A percentile compares a stretch with the other conserved stretches of the same genome.
Evolutionary conservation across 2,113 vertebrate species (phyloP).

Genomic region (Delphinus delphis): DNA sequence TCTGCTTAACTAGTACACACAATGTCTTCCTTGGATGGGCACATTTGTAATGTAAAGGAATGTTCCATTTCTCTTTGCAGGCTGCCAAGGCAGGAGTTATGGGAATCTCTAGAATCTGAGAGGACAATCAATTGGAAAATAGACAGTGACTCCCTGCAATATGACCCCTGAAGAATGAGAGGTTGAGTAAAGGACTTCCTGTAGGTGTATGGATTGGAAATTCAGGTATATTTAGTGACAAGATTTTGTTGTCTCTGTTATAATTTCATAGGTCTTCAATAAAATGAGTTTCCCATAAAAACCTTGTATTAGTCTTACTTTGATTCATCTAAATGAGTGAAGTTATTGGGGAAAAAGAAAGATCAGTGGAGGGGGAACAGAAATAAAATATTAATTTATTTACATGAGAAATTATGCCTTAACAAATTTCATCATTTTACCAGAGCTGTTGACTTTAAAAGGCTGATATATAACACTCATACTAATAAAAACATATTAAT

Average conservation of each 20-base stretch:
- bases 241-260: not conserved
- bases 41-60: not conserved
- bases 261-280: not conserved
- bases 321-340: not conserved
- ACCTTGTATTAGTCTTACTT: not conserved
- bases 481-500: not conserved
- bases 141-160: not conserved
- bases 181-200: not conserved
- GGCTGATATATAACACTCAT: not conserved
- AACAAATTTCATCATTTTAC: not conserved
- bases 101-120: not conserved
- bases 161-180: not conserved
- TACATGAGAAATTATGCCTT: not conserved
- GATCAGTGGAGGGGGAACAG: not conserved
- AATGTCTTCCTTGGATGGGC: not conserved
- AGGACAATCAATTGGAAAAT: not conserved
- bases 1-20: not conserved
- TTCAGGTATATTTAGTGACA: not conserved
- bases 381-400: not conserved
- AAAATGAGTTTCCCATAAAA: not conserved
- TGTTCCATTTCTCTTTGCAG: not conserved
- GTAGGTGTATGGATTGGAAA: not conserved
- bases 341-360: not conserved
- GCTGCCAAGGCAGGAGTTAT: not conserved
- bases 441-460: not conserved